Base-by-base conservation (phyloP, 2,797 vertebrate genomes). In the Scleropages formosus region DNA sequence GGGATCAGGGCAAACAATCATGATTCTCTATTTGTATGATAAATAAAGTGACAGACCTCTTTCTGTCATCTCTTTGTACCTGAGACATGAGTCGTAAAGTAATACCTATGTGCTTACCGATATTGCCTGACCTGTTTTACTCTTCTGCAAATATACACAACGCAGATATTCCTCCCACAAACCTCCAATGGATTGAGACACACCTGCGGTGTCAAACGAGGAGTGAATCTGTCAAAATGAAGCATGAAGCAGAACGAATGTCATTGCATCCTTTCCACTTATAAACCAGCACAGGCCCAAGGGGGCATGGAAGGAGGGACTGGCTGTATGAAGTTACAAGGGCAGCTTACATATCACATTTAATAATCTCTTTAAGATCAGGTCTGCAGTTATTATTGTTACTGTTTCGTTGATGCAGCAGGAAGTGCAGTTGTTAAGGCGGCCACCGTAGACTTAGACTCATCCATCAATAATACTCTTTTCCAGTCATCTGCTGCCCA, bases 271-370 rank as follows among this genome's bases (percentile, higher is more conserved):
- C 26, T 72, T 71, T 66, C 62, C 39, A 62, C 60, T 74, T 74
- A 83, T 78, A 76, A 80, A 82, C 61, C 77, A 79, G 69, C 79
- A 77, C 78, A 83, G 72, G 79, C 82, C 71, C 81, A 84, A 83
- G 72, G 76, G 67, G 64, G 8, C 80, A 56, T 58, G 64, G 63
- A 68, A 72, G 79, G 81, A 60, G n/a, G 0, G 44, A 73, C 20
- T 6, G 18, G 60, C 65, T 73, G 84, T 80, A 72, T 88, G 75
- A 77, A 69, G 80, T 88, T 89, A 83, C 85, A 72, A 27, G 20
- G 47, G 78, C 78, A 75, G 78, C 82, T 82, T 79, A 80, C 75
- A 82, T 82, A 81, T 75, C 8, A 3, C 73, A 78, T 83, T 78
- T 75, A 76, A 68, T 78, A 78, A 81, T 74, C 74, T 78, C 13